Evolutionary conservation across 2,113 vertebrate genomes (phyloP).

Genomic region (Peromyscus californicus): DNA sequence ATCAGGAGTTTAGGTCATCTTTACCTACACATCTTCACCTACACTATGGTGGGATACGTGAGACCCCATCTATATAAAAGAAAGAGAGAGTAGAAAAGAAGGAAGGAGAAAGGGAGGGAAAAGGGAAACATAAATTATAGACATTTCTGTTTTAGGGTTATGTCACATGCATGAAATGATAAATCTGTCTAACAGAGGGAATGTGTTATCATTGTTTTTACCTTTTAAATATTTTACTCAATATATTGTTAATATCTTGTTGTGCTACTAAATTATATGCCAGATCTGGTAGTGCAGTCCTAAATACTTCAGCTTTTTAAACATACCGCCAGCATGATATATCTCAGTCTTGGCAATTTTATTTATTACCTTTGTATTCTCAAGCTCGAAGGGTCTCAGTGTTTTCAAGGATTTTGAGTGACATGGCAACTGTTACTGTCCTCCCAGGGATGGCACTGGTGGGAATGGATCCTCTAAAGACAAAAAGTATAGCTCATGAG

Average conservation of each 20-base stretch:
- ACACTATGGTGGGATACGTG: background rate
- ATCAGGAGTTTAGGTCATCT: background rate
- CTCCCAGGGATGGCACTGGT: background rate
- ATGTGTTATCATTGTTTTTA: background rate
- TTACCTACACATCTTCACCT: background rate
- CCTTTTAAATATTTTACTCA: too few relatives aligned
- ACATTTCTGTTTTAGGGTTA: background rate
- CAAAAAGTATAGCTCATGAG: background rate
- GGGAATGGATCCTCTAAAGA: background rate
- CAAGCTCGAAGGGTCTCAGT: background rate
- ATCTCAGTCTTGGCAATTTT: conserved; percentile 24
- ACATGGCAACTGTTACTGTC: background rate
- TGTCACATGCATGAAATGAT: background rate
- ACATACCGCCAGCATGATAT: background rate
- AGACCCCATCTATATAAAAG: background rate
- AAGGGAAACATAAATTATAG: background rate
- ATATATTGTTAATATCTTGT: background rate
- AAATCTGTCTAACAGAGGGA: background rate
- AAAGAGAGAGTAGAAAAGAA: background rate
- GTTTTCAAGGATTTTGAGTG: conserved; percentile 37
- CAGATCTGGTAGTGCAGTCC: background rate
- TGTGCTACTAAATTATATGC: background rate
- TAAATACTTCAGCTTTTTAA: background rate
- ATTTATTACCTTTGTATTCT: conserved; percentile 41
- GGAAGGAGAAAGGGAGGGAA: background rate